Percentiles rank a stretch among this genome's conserved stretches.
Conservation (phyloP, 2,888 invertebrate genomes). For the Spisula solida region DNA sequence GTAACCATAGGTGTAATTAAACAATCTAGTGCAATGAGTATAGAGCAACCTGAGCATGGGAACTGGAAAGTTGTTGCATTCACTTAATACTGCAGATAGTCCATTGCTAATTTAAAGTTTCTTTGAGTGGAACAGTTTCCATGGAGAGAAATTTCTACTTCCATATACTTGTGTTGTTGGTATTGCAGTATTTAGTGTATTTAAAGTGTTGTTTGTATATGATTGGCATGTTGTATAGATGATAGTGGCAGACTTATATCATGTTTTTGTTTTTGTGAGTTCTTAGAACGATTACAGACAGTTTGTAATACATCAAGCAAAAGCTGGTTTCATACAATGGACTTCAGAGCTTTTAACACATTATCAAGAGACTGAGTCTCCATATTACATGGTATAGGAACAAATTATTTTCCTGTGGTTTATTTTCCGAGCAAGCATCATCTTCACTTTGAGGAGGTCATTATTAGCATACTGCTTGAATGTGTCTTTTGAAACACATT, state of each 20-base stretch:
- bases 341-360: constrained; percentile 6
- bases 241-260: background rate
- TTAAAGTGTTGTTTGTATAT: background rate
- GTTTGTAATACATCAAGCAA: background rate
- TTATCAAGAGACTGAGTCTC: too few relatives aligned
- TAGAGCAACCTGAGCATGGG: too few relatives aligned
- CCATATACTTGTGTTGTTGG: background rate
- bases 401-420: background rate
- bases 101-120: too few relatives aligned
- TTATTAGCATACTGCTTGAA: background rate
- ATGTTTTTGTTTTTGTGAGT: background rate
- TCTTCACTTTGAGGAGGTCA: background rate
- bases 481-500: background rate
- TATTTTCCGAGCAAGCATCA: background rate
- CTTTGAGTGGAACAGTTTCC: too few relatives aligned
- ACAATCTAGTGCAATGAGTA: too few relatives aligned
- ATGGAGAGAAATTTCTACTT: background rate
- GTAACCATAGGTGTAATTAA: too few relatives aligned
- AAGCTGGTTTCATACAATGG: background rate
- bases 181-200: background rate
- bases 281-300: constrained; percentile 6
- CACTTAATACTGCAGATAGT: background rate
- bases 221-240: background rate
- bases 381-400: too few relatives aligned
- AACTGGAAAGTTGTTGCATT: background rate